A percentile compares a stretch with the other conserved stretches of the same genome.
Conservation (phyloP, 2,888 invertebrate genomes). For the Volucella zonaria region DNA sequence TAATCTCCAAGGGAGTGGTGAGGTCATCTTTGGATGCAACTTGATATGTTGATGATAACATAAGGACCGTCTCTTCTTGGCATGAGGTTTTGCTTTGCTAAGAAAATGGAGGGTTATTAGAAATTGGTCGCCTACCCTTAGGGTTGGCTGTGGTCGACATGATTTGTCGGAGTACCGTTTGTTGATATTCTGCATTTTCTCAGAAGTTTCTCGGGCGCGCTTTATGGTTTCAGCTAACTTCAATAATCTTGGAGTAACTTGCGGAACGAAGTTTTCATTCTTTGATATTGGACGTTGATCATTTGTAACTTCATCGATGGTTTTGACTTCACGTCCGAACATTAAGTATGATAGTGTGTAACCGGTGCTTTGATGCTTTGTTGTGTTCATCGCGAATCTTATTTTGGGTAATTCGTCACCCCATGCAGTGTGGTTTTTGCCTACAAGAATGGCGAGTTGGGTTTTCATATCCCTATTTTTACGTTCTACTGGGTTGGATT, state of each 20-base stretch:
- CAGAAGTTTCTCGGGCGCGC: background rate
- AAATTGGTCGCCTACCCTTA: too few species aligned
- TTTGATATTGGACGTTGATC: background rate
- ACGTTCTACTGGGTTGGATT: constrained; percentile 70
- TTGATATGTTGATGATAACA: background rate
- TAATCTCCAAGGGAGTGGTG: background rate
- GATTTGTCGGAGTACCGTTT: constrained; percentile 11
- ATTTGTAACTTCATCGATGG: constrained; percentile 8
- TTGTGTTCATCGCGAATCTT: constrained; percentile 34
- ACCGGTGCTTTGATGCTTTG: constrained; percentile 29
- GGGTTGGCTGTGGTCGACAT: constrained; percentile 9
- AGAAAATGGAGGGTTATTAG: background rate
- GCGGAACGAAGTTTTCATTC: constrained; percentile 10
- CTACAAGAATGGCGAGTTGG: constrained; percentile 9
- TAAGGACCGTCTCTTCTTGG: background rate
- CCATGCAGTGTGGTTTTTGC: constrained; percentile 19
- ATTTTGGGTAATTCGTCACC: constrained; percentile 1
- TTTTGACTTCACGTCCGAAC: constrained; percentile 16
- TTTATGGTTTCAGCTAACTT: constrained; percentile 1
- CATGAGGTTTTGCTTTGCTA: constrained; percentile 2
- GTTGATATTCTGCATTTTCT: constrained; percentile 16
- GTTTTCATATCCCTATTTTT: constrained; percentile 62
- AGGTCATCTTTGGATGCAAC: background rate
- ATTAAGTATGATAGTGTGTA: constrained; percentile 6
- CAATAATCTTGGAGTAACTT: constrained; percentile 6